Conservation (phyloP, 2,888 invertebrate species). For the Pocota personata region DNA sequence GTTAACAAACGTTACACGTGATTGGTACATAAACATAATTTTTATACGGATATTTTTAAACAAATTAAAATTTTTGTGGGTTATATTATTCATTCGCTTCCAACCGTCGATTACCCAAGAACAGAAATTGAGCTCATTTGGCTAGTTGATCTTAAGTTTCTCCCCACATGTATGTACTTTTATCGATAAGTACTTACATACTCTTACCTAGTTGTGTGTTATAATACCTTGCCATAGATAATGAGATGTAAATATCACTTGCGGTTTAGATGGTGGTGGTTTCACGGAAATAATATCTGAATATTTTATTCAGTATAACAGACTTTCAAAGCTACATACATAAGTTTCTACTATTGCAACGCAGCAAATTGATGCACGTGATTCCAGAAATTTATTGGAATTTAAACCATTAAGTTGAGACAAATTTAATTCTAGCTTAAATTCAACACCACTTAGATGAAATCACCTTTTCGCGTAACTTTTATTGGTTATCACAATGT, state of each 20-base stretch:
- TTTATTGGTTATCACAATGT: no score
- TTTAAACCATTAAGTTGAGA: background rate
- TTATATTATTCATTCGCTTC: background rate
- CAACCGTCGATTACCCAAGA: background rate
- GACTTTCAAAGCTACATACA: background rate
- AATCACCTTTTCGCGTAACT: background rate
- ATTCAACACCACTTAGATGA: background rate
- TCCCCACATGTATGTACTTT: background rate
- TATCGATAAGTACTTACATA: background rate
- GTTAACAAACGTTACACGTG: no score
- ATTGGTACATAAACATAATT: background rate
- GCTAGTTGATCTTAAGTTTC: constrained; percentile 20
- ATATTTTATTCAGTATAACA: background rate
- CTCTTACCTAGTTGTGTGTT: background rate
- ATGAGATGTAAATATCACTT: constrained; percentile 15
- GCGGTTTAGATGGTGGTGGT: constrained; percentile 28
- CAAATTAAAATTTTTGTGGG: background rate
- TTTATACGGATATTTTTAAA: background rate
- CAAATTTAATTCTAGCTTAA: background rate
- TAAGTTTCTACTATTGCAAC: background rate
- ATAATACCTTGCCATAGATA: background rate
- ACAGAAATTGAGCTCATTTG: background rate
- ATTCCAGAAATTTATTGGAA: background rate
- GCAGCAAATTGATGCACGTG: constrained; percentile 6
- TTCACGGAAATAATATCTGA: constrained; percentile 33